Base-by-base conservation (phyloP, 2,888 invertebrate species). In the Ornithoptera alexandrae region DNA sequence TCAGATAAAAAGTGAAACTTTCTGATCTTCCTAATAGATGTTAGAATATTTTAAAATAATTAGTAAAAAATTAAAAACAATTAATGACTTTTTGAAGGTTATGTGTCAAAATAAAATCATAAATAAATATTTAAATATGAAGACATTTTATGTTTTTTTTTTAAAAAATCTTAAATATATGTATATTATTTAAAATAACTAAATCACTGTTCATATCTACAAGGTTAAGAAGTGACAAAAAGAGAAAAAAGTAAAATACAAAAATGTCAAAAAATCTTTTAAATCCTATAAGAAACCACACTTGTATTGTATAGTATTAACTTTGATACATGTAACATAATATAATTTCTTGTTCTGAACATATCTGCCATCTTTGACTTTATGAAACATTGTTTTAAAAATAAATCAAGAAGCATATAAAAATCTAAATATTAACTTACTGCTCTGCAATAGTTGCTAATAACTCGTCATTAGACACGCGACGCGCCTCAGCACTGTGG, bases 391-490 rank as follows among this genome's bases (percentile, higher is more conserved):
- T 79, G 85, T 66, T 86, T 84, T 88, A 88, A 85, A 88, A 88
- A 87, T 89, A 87, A 89, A 87, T 84, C 82, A 81, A 79, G 77
- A 81, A 80, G 77, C 76, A 74, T 74, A 75, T 72, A 77, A 68
- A 78, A 71, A 76, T 79, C 78, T 80, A 75, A 80, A 66, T 78
- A 79, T 78, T 68, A 76, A 93, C 95, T 94, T 94, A 98, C 98
- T 96, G 96, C 84, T 97, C 96, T 78, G 98, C 97, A 86, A 98
- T 97, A 70, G 97, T 96, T 76, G 96, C 95, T 77, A 98, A 93
- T 86, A 96, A 95, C 86, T 98, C 98, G 92, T 98, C 98, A 90
- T 97, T 98, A 69, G 97, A 96, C 79, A 97, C 98, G 87, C 98
- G 94, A 78, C 98, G 94, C 78, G 98, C 95, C 93, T 98, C 98